Conservation (phyloP, 2,797 vertebrate genomes). For the Protonibea diacanthus region DNA sequence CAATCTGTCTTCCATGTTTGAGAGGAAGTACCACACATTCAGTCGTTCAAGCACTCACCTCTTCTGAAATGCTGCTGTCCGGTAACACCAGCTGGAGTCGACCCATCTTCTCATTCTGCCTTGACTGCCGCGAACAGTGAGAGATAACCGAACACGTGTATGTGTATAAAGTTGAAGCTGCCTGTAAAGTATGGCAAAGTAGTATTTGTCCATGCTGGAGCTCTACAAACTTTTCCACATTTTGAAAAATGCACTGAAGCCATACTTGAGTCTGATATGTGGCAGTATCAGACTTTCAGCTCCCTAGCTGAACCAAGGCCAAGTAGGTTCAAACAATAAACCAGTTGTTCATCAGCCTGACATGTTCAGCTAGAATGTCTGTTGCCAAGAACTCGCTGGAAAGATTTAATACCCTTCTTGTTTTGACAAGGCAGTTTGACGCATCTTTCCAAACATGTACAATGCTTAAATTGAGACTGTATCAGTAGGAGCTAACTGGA, state of each 20-base stretch:
- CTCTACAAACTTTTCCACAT: not conserved
- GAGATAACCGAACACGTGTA: not conserved
- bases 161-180: not conserved
- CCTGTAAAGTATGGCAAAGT: conserved; percentile 13
- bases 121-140: not conserved
- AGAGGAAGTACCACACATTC: conserved; percentile 94
- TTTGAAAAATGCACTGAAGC: conserved; percentile 7
- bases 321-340: conserved; percentile 6
- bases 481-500: conserved; percentile 29
- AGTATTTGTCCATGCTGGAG: conserved; percentile 26
- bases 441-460: not conserved
- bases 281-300: conserved; percentile 29
- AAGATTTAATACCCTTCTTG: not conserved
- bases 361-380: not conserved
- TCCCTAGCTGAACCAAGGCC: not conserved
- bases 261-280: conserved; percentile 11
- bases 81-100: not conserved
- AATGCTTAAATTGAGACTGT: conserved; percentile 13
- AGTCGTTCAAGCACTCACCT: conserved; percentile 96
- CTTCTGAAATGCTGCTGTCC: conserved; percentile 81
- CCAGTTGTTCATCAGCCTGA: conserved; percentile 6
- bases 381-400: not conserved
- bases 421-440: conserved; percentile 4
- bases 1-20: conserved; percentile 92
- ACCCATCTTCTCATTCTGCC: conserved; percentile 1